These are phyloP conservation scores for Cyanoramphus novaezelandiae DNA, from an alignment of 2,113 vertebrate species.

Conservation along the genomic window DNA sequence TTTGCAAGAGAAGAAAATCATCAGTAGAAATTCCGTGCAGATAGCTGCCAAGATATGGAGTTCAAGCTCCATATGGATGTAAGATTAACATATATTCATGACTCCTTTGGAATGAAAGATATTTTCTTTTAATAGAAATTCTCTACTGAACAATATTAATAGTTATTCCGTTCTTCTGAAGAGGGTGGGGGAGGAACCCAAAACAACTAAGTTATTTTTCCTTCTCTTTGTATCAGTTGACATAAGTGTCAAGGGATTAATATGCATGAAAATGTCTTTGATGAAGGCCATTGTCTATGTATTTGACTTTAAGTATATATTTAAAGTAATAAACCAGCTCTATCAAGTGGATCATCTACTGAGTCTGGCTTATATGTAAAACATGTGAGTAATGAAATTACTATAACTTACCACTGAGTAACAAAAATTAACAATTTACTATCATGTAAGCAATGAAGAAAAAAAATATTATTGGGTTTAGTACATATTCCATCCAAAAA, in stretches of 20 bases:
- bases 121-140: neutral
- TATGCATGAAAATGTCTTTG: neutral
- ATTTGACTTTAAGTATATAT: neutral
- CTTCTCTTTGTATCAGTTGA: neutral
- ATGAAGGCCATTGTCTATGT: neutral
- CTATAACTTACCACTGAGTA: neutral
- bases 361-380: neutral
- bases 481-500: neutral
- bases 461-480: neutral
- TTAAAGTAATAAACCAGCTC: neutral
- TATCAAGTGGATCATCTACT: neutral
- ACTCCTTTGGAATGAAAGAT: neutral
- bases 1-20: constrained; percentile 26
- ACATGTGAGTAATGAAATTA: neutral
- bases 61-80: constrained; percentile 9
- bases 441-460: neutral
- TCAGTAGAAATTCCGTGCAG: constrained; percentile 14
- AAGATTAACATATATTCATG: neutral
- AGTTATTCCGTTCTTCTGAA: neutral
- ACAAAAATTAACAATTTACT: neutral
- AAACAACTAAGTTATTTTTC: neutral
- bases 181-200: rapidly evolving
- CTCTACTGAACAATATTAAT: neutral
- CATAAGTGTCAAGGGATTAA: neutral
- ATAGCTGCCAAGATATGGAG: constrained; percentile 24